Conservation (phyloP, 2,797 vertebrate species). For the Chelon auratus region DNA sequence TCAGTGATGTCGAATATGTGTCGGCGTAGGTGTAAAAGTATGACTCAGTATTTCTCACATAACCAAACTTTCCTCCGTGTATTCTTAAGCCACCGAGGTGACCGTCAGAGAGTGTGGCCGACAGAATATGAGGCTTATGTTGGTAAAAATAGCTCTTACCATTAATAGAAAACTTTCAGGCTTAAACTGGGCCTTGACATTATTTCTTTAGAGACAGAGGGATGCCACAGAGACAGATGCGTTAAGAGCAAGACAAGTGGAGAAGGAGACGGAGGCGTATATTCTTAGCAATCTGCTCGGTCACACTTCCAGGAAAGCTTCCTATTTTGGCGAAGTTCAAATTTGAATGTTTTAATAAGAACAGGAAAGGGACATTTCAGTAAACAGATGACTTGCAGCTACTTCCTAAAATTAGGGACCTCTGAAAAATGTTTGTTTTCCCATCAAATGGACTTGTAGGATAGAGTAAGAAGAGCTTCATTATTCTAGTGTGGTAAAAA, state of each 20-base stretch:
- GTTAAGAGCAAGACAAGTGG: background rate
- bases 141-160: conserved; percentile 69
- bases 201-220: conserved; percentile 54
- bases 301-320: conserved; percentile 40
- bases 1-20: conserved; percentile 20
- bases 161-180: conserved; percentile 53
- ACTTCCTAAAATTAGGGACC: conserved; percentile 43
- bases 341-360: conserved; percentile 60
- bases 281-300: conserved; percentile 17
- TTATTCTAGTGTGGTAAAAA: conserved; percentile 9
- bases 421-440: conserved; percentile 61
- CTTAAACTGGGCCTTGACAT: conserved; percentile 52
- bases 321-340: conserved; percentile 51
- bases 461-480: background rate
- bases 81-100: conserved; percentile 32
- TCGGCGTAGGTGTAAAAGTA: conserved; percentile 22
- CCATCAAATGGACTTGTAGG: conserved; percentile 42
- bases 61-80: conserved; percentile 7
- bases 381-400: conserved; percentile 52
- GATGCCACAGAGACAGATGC: conserved; percentile 17
- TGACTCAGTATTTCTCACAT: conserved; percentile 49
- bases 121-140: conserved; percentile 65
- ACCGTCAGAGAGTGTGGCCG: conserved; percentile 57
- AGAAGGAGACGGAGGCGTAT: background rate
- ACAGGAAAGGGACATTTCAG: conserved; percentile 53